Percentiles rank a stretch among this genome's conserved stretches.
Evolutionary conservation across 1,140 invertebrate genomes (phyloP).

Genomic region (Araneus ventricosus): DNA sequence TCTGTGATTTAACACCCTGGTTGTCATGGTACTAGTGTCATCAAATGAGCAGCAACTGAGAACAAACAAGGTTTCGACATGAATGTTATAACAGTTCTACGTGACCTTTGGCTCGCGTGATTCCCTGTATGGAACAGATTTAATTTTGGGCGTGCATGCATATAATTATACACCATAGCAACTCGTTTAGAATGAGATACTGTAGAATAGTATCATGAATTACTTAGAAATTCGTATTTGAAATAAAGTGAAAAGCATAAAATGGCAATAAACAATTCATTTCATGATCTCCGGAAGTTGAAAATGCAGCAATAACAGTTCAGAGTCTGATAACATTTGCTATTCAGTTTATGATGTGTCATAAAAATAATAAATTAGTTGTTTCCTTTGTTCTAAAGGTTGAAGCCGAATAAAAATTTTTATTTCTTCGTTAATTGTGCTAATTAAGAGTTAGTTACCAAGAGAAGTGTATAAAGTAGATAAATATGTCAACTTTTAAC

Average conservation of each 20-base stretch:
- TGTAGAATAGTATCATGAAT: not conserved
- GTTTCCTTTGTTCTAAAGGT: too few relatives aligned
- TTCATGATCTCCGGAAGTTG: too few relatives aligned
- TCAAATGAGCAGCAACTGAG: constrained; percentile 50
- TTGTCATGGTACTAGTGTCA: constrained; percentile 41
- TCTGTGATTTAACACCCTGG: constrained; percentile 4
- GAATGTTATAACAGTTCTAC: not conserved
- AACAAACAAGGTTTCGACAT: constrained; percentile 8
- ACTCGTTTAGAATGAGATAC: not conserved
- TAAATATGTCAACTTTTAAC: too few relatives aligned
- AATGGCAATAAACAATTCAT: too few relatives aligned
- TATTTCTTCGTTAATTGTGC: too few relatives aligned
- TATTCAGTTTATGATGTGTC: too few relatives aligned
- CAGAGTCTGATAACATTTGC: too few relatives aligned
- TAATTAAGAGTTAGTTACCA: too few relatives aligned
- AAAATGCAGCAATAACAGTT: too few relatives aligned
- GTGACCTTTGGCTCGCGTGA: not conserved
- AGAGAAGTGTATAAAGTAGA: too few relatives aligned
- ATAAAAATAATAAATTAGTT: too few relatives aligned
- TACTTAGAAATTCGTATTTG: not conserved
- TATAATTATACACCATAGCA: not conserved
- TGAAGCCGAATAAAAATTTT: too few relatives aligned
- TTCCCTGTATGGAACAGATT: not conserved
- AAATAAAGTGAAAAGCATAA: not conserved
- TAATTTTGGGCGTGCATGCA: not conserved